phyloP scores from a whole-genome alignment of 2,113 vertebrate species.

The Malurus alboscapulatus region DNA sequence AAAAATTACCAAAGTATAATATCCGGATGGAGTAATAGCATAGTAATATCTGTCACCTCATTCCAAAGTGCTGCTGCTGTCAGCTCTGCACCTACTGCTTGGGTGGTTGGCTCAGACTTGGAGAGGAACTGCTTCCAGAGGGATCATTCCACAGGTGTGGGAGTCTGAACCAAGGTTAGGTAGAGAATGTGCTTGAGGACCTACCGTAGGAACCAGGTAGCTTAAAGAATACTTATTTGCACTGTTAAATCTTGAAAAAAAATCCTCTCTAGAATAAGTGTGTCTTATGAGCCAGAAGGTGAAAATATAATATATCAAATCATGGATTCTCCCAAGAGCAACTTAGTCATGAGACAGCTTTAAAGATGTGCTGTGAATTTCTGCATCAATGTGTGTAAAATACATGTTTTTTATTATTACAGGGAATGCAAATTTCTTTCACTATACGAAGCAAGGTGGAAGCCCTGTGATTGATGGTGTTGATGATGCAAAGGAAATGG shows the following conservation, averaged over 20 bases:
- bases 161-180: neutral
- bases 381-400: neutral
- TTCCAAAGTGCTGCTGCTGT: neutral
- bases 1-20: neutral
- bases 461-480: conserved; percentile 91
- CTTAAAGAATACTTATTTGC: neutral
- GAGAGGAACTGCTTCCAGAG: neutral
- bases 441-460: conserved; percentile 91
- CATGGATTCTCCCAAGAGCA: neutral
- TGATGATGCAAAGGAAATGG: conserved; percentile 91
- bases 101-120: neutral
- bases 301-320: neutral
- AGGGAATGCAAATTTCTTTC: conserved; percentile 87
- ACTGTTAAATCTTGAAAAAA: neutral
- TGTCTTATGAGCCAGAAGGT: neutral
- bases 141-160: neutral
- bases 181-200: neutral
- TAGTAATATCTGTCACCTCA: neutral
- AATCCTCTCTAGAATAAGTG: neutral
- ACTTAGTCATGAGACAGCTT: neutral
- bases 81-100: fast-evolving
- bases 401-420: neutral
- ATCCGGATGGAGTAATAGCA: neutral
- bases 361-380: neutral
- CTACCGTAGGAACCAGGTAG: neutral